phyloP scores from a whole-genome alignment of 1,140 invertebrate genomes.

The Teleopsis dalmanni region DNA sequence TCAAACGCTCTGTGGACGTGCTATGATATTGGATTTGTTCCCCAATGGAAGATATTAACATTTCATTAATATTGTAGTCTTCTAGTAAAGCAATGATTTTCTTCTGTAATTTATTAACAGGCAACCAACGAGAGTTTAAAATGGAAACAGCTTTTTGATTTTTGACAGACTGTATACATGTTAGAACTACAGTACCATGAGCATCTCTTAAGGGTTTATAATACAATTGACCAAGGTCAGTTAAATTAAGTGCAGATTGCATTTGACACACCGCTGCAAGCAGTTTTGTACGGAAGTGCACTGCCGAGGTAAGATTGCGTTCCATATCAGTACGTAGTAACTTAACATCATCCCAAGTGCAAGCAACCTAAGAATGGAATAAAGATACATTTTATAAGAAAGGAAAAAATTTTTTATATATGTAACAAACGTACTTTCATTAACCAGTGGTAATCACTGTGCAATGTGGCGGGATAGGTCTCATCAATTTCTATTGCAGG shows the following conservation, averaged over 20 bases:
- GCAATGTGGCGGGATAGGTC: constrained; percentile 81
- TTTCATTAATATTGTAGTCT: constrained; percentile 69
- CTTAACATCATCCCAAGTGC: constrained; percentile 94
- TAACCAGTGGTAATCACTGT: constrained; percentile 93
- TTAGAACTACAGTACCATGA: constrained; percentile 84
- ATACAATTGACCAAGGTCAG: constrained; percentile 88
- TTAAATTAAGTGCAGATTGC: constrained; percentile 82
- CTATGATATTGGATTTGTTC: constrained; percentile 91
- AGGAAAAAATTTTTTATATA: background rate
- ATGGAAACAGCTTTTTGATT: constrained; percentile 76
- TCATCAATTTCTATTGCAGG: constrained; percentile 96
- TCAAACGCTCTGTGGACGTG: constrained; percentile 66
- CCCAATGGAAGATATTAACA: constrained; percentile 74
- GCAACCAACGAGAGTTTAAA: constrained; percentile 83
- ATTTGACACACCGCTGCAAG: constrained; percentile 85
- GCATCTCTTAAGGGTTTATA: constrained; percentile 80
- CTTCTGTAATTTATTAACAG: constrained; percentile 66
- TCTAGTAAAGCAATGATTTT: constrained; percentile 50
- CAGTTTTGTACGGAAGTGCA: constrained; percentile 85
- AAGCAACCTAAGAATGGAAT: constrained; percentile 59
- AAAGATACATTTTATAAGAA: background rate
- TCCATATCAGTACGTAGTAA: constrained; percentile 85
- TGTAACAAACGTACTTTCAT: constrained; percentile 68
- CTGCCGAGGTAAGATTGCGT: constrained; percentile 79
- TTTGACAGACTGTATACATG: constrained; percentile 75